Evolutionary conservation across 2,797 vertebrate species (phyloP).

Genomic region (Diceros bicornis): DNA sequence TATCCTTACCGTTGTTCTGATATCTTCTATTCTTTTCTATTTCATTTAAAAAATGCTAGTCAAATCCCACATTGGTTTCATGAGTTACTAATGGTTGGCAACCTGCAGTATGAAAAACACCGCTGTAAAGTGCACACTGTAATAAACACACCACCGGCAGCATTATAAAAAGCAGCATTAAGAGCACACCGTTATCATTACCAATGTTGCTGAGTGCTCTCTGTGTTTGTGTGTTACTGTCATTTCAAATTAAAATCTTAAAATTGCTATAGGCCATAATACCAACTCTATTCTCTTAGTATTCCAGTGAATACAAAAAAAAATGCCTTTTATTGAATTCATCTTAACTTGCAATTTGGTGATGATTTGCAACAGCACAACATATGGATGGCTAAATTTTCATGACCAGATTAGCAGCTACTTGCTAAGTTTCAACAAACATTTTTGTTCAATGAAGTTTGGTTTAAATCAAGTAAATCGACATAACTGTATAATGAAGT

Average conservation of each 20-base stretch:
- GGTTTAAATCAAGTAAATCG: constrained; percentile 49
- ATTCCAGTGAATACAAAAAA: not conserved
- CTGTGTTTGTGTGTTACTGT: constrained; percentile 42
- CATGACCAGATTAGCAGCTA: constrained; percentile 38
- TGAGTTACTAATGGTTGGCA: not conserved
- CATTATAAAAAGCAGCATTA: not conserved
- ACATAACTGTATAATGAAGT: not conserved
- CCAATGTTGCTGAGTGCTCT: constrained; percentile 7
- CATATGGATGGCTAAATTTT: not conserved
- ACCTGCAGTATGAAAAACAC: not conserved
- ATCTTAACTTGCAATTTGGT: constrained; percentile 42
- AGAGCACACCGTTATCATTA: not conserved
- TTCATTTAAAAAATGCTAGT: not conserved
- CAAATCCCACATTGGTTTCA: not conserved
- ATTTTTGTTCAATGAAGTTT: constrained; percentile 40
- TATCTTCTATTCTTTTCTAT: not conserved
- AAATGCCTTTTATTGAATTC: constrained; percentile 47
- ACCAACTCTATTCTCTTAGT: not conserved
- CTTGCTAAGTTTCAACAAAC: constrained; percentile 57
- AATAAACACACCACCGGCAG: not conserved
- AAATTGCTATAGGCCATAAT: not conserved
- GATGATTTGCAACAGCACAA: constrained; percentile 34
- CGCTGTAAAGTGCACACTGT: not conserved
- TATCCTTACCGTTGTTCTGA: not conserved
- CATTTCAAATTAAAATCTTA: constrained; percentile 75